Percentiles rank a stretch among this genome's conserved stretches.
These are phyloP conservation scores for Chloroceryle inda DNA, from an alignment of 2,797 vertebrate genomes.

Conservation along the genomic window DNA sequence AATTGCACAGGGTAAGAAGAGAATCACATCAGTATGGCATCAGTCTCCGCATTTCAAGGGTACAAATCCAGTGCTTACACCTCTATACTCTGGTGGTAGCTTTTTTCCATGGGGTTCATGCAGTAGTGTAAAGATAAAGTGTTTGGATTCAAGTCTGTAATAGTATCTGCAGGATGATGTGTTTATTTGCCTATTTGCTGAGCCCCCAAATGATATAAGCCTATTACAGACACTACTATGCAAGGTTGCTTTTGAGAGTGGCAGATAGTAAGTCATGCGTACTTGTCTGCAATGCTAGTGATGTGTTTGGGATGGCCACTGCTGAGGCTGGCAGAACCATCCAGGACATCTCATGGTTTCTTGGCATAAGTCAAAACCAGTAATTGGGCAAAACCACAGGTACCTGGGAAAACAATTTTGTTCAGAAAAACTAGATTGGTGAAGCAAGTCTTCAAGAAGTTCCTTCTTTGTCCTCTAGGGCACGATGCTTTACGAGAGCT, in stretches of 20 bases:
- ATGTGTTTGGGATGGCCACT: not conserved
- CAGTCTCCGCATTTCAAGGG: not conserved
- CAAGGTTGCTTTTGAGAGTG: not conserved
- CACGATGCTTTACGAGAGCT: not conserved
- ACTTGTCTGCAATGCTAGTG: not conserved
- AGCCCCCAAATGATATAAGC: not conserved
- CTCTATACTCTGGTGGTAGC: not conserved
- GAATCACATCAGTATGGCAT: not conserved
- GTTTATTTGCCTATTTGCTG: not conserved
- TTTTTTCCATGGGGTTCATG: not conserved
- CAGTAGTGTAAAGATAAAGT: not conserved
- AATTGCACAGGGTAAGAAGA: not conserved
- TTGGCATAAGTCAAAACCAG: not conserved
- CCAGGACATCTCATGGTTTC: not conserved
- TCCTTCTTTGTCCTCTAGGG: not conserved
- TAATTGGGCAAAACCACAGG: not conserved
- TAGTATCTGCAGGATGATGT: not conserved
- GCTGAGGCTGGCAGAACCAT: not conserved
- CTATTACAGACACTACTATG: accelerated
- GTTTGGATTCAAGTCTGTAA: not conserved
- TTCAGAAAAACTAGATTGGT: not conserved
- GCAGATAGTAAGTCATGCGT: not conserved
- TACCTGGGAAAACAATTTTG: not conserved
- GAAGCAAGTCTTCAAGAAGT: not conserved
- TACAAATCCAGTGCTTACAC: not conserved